Conservation (phyloP, 2,888 invertebrate genomes). For the Drosophila ustulata region DNA sequence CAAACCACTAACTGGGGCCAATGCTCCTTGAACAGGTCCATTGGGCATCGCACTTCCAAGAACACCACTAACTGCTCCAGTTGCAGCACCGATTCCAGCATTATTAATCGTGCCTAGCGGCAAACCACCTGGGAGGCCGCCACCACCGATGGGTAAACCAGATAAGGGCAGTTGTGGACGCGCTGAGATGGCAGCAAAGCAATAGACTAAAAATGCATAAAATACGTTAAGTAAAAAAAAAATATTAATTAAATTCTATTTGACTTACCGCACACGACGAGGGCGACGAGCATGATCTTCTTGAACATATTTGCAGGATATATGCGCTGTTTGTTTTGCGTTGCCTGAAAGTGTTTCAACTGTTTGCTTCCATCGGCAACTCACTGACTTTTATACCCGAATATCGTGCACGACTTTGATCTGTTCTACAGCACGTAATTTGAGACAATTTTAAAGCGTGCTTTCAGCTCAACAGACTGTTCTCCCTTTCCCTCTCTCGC, state of each 20-base stretch:
- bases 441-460: not conserved
- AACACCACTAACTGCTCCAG: too few species aligned
- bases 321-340: conserved; percentile 3
- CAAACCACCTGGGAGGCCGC: too few species aligned
- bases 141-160: too few species aligned
- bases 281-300: conserved; percentile 50
- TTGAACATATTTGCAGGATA: conserved; percentile 63
- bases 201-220: conserved; percentile 40
- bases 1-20: too few species aligned
- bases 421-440: conserved; percentile 48
- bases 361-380: conserved; percentile 31
- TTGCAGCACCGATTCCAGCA: too few species aligned
- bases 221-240: too few species aligned
- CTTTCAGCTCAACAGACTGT: not conserved
- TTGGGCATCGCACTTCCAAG: too few species aligned
- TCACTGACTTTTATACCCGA: conserved; percentile 46
- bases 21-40: too few species aligned
- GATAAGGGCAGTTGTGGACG: conserved; percentile 16
- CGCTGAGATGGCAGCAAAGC: conserved; percentile 39
- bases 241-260: not conserved
- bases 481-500: not conserved
- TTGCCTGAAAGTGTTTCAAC: conserved; percentile 30
- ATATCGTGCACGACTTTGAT: not conserved
- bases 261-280: conserved; percentile 65
- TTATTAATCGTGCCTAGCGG: too few species aligned